Evolutionary conservation across 2,797 vertebrate genomes (phyloP).

Genomic region (Iguana delicatissima): DNA sequence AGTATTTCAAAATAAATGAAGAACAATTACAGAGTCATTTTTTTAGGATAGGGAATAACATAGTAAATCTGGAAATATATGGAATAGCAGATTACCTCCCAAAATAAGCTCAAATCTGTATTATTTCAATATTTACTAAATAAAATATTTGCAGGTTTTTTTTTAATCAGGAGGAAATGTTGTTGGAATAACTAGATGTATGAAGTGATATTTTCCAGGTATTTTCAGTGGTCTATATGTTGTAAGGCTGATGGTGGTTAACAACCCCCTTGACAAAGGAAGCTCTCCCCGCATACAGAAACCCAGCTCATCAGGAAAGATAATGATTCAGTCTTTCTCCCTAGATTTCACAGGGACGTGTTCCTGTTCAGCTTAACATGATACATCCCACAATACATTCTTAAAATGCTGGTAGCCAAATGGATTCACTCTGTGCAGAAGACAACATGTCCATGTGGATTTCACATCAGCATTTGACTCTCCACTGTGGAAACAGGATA

Average conservation of each 20-base stretch:
- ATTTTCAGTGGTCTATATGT: no score
- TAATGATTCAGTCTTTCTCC: background rate
- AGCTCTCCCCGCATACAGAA: background rate
- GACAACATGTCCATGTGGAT: background rate
- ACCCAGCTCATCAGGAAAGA: no score
- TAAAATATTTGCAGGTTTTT: no score
- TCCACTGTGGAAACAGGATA: no score
- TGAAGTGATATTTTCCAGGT: background rate
- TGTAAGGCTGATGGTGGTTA: no score
- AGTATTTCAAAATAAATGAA: background rate
- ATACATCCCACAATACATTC: background rate
- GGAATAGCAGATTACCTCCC: no score
- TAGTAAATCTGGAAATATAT: background rate
- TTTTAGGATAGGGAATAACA: background rate
- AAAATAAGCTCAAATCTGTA: no score
- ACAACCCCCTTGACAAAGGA: no score
- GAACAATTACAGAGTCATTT: background rate
- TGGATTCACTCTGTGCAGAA: background rate
- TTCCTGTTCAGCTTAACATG: no score
- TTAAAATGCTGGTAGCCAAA: background rate
- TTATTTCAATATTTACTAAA: no score
- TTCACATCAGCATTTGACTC: background rate
- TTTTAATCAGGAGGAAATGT: no score
- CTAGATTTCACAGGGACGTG: background rate
- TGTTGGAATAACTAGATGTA: no score